These are phyloP conservation scores for Epinotia nisella DNA, from an alignment of 2,888 invertebrate genomes.

Conservation along the genomic window DNA sequence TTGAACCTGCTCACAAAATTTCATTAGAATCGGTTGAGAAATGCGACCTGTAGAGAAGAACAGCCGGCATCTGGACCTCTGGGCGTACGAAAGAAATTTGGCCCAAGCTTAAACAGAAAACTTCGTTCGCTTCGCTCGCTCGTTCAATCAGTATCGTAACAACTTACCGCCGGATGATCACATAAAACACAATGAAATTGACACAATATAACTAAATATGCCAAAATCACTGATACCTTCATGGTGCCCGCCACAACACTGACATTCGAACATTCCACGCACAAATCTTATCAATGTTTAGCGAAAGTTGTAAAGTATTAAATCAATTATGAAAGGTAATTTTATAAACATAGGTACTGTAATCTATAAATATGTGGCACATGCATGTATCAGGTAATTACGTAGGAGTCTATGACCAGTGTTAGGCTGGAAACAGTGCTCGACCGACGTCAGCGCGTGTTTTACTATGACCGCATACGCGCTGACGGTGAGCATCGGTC, in stretches of 20 bases:
- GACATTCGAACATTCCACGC: neutral
- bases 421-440: no score
- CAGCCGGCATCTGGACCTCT: no score
- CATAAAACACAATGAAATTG: neutral
- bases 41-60: no score
- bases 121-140: no score
- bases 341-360: slow-evolving; percentile 25
- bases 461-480: no score
- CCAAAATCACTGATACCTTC: neutral
- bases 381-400: neutral
- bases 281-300: slow-evolving; percentile 14
- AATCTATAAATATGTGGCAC: neutral
- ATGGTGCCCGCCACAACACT: slow-evolving; percentile 4
- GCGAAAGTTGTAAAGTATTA: neutral
- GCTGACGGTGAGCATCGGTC: no score
- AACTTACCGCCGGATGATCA: slow-evolving; percentile 10
- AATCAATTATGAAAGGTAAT: slow-evolving; percentile 33
- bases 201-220: slow-evolving; percentile 3
- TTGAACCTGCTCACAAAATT: no score
- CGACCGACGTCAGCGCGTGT: no score
- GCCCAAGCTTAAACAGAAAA: no score
- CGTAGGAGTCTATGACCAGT: no score
- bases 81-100: no score
- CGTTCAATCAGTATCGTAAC: neutral
- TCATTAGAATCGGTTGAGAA: no score